phyloP scores from a whole-genome alignment of 2,888 invertebrate genomes.

The Pterobdella sp. region DNA sequence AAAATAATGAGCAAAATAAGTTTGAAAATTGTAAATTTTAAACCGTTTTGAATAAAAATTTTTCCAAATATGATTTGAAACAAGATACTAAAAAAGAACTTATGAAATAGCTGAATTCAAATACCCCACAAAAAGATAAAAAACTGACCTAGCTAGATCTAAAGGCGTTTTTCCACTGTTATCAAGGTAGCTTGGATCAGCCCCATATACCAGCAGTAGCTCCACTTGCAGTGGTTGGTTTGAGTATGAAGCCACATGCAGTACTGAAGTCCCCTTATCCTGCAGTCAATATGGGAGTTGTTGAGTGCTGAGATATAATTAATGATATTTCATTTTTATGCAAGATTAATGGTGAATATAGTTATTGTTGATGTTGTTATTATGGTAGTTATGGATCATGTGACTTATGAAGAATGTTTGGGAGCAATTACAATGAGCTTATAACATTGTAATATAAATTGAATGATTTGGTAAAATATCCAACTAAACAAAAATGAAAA shows the following conservation, averaged over 20 bases:
- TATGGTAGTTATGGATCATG: not conserved
- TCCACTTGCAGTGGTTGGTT: slow-evolving; percentile 86
- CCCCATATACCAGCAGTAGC: slow-evolving; percentile 83
- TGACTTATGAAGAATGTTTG: not conserved
- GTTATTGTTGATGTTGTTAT: not conserved
- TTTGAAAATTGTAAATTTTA: no score
- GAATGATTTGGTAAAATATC: no score
- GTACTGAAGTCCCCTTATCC: slow-evolving; percentile 82
- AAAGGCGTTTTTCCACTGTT: slow-evolving; percentile 51
- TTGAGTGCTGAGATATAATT: not conserved
- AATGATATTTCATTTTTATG: not conserved
- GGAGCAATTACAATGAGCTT: not conserved
- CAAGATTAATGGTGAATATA: not conserved
- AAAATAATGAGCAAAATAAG: no score
- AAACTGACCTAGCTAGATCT: slow-evolving; percentile 52
- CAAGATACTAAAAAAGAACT: no score
- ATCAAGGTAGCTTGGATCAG: slow-evolving; percentile 78
- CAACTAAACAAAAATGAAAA: not conserved
- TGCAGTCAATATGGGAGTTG: slow-evolving; percentile 47
- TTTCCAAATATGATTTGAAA: no score
- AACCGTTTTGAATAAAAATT: no score
- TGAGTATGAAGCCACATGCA: slow-evolving; percentile 88
- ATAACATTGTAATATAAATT: not conserved
- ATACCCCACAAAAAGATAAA: no score
- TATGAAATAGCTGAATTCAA: no score